Percentiles rank a stretch among this genome's conserved stretches.
Evolutionary conservation across 2,797 vertebrate species (phyloP).

Genomic region (Euthynnus affinis): DNA sequence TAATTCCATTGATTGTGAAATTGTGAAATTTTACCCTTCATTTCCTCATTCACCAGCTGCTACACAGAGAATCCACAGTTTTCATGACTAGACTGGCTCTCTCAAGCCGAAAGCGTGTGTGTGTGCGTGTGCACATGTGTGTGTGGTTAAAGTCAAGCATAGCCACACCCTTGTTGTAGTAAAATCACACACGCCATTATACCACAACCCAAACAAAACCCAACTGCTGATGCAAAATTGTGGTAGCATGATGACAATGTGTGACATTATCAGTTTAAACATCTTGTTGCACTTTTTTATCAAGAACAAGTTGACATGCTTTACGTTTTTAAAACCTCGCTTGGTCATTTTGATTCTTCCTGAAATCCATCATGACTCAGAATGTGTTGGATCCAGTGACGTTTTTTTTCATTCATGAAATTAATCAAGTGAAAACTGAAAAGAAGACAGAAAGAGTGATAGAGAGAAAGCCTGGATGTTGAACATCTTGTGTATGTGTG

Average conservation of each 20-base stretch:
- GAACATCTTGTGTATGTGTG: constrained; percentile 16
- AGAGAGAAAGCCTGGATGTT: neutral
- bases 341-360: neutral
- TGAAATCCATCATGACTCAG: constrained; percentile 1
- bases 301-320: neutral
- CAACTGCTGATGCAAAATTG: constrained; percentile 31
- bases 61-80: constrained; percentile 32
- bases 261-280: constrained; percentile 36
- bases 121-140: neutral
- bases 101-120: neutral
- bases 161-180: constrained; percentile 62
- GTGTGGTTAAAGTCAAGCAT: constrained; percentile 26
- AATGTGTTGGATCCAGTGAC: neutral
- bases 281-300: constrained; percentile 13
- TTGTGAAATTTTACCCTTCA: constrained; percentile 1
- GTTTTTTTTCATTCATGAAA: neutral
- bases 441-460: constrained; percentile 7
- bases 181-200: constrained; percentile 60
- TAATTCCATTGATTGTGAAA: constrained; percentile 7
- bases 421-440: constrained; percentile 10
- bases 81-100: constrained; percentile 23
- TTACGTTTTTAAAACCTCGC: neutral
- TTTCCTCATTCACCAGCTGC: constrained; percentile 24
- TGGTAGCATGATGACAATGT: constrained; percentile 12
- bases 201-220: constrained; percentile 60